Base-by-base conservation (phyloP, 2,797 vertebrate species). In the Tragopan temminckii region DNA sequence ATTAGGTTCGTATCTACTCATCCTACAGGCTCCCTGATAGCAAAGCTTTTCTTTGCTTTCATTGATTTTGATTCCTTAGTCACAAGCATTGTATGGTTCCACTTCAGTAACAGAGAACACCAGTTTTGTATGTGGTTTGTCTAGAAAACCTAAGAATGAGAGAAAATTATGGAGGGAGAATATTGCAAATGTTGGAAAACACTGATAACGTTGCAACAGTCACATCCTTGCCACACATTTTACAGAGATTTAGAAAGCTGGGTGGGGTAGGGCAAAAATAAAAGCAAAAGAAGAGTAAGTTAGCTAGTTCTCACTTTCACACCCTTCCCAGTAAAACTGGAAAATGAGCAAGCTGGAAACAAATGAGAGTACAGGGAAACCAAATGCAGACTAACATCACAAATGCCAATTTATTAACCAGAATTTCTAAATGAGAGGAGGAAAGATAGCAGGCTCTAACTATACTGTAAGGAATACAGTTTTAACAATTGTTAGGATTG, bases 1-100 rank as follows among this genome's bases (percentile, higher is more conserved):
- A 99, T 99, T 90, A 99, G 99, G 99, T 99, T 59, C 35, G 97
- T 79, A 15, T 42, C 85, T 74, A 4, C 21, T 82, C 24, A 31
- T 82, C 63, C 24, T 42, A 27, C 8, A 27, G 27, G 31, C 42
- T 36, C 21, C 95, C 52, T 75, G 57, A 68, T 36, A 80, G 19
- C n/a, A 62, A 27, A 29, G 11, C 52, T 88, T 91, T 77, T 25
- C 42, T 77, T 85, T 59, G 33, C 23, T 52, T 77, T 63, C 0
- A 0, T 80, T 71, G 7, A 6, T 75, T 84, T 80, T 79, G 42
- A 57, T 72, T 88, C 62, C 67, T 86, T 13, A 17, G 55, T 67
- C 20, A 50, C 43, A 72, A 50, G 29, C 42, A 19, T 14, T 78
- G 80, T 71, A 59, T 64, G 46, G 7, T 57, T 89, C 46, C n/a